Base-by-base conservation (phyloP, 2,797 vertebrate species). In the Lerista edwardsae region DNA sequence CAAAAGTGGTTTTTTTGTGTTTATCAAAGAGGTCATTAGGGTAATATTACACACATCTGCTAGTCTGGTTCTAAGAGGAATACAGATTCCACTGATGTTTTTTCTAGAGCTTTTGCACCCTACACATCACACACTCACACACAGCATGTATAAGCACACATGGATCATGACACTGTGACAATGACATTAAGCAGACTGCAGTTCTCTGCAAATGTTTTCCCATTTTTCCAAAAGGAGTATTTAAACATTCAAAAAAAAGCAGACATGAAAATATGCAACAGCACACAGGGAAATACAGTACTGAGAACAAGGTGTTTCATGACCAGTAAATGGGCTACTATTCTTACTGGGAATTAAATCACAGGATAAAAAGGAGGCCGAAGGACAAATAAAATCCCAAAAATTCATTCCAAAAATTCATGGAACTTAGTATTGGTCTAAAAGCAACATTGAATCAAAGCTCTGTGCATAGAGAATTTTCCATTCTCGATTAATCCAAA, bases 141-240 rank as follows among this genome's bases (percentile, higher is more conserved):
- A 55, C 76, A 80, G 41, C 57, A 83, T 85, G 39, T 64, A 80
- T 41, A 87, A 73, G 83, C 88, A 86, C 34, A 89, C 81, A 75
- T 0, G n/a, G 80, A 80, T 5, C 41, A 82, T 74, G 79, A 90
- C 82, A 88, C 55, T 57, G 62, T 72, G 73, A 89, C 82, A 89
- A 75, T 74, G 82, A 89, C 85, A 88, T 79, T 85, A 86, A 87
- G 84, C n/a, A 92, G 64, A 91, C 21, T 68, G 86, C 36, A 72
- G 73, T 65, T 88, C 86, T 86, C 91, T 68, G 4, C 6, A 87
- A 27, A 55, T 41, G n/a, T 85, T 17, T 75, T 64, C 77, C 84
- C 68, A 57, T 80, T 87, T 41, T 87, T 12, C n/a, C 77, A 87
- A 69, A 57, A 55, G 23, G 15, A 69, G 85, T 34, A 44, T 65